Conservation (phyloP, 2,113 vertebrate genomes). For the Mola mola region DNA sequence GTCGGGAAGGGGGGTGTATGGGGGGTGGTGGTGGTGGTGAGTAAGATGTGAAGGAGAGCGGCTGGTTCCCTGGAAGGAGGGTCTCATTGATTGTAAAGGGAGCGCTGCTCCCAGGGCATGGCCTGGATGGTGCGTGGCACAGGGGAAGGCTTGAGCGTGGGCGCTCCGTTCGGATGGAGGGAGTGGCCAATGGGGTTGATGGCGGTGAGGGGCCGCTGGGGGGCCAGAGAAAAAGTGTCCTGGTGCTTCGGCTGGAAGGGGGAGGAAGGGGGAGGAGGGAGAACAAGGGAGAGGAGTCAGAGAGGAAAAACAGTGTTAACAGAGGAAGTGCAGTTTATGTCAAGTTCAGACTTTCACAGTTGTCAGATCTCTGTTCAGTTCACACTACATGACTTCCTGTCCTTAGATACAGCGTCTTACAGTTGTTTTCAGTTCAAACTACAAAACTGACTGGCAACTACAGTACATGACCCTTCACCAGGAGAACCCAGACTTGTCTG, state of each 20-base stretch:
- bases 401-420: no score
- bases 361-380: no score
- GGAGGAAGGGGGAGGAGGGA: no score
- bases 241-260: conserved; percentile 70
- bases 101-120: conserved; percentile 81
- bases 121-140: conserved; percentile 77
- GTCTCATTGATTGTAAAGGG: conserved; percentile 80
- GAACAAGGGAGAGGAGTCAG: no score
- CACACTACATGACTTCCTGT: no score
- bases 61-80: conserved; percentile 3
- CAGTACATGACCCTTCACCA: no score
- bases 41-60: neutral
- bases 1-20: conserved; percentile 6
- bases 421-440: no score
- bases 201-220: conserved; percentile 76
- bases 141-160: conserved; percentile 77
- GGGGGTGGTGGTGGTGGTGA: conserved; percentile 2
- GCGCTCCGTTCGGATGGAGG: conserved; percentile 76
- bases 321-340: no score
- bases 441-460: no score
- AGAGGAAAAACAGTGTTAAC: neutral
- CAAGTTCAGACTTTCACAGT: no score
- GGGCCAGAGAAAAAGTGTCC: conserved; percentile 77
- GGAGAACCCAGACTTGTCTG: no score
- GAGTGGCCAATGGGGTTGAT: conserved; percentile 78